Percentiles rank a stretch among this genome's conserved stretches.
Conservation (phyloP, 37 sponge, comb jelly and placozoan species). For the Lycopodina hypogea region DNA sequence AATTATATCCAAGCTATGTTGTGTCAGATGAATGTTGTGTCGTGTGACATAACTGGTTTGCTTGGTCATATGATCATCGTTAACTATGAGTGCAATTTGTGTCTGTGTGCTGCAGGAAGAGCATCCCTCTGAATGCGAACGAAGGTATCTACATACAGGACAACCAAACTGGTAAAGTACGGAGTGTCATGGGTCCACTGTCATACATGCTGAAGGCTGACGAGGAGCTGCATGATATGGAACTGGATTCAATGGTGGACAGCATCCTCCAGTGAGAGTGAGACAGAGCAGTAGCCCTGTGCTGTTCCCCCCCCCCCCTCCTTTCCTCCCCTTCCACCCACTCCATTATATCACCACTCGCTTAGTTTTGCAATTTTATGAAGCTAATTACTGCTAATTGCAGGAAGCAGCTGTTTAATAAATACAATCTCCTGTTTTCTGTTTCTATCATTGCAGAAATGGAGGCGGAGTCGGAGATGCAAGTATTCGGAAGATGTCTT, state of each 20-base stretch:
- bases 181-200: conserved; percentile 84
- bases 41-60: too few species aligned
- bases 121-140: conserved; percentile 85
- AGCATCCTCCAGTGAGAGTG: conserved; percentile 66
- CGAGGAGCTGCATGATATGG: conserved; percentile 79
- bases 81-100: too few species aligned
- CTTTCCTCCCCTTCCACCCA: conserved; percentile 5
- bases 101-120: conserved; percentile 55
- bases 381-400: too few species aligned
- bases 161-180: conserved; percentile 71
- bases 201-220: conserved; percentile 78
- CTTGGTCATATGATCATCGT: too few species aligned
- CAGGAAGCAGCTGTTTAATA: too few species aligned
- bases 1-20: too few species aligned
- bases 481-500: conserved; percentile 76
- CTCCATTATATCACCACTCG: background rate
- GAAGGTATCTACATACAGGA: conserved; percentile 90
- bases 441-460: conserved; percentile 26
- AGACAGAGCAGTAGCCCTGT: background rate
- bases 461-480: conserved; percentile 81
- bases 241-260: conserved; percentile 70
- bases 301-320: background rate
- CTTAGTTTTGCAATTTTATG: too few species aligned
- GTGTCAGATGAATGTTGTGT: too few species aligned
- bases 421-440: background rate